Evolutionary conservation across 2,113 vertebrate species (phyloP).

Genomic region (Morone saxatilis): DNA sequence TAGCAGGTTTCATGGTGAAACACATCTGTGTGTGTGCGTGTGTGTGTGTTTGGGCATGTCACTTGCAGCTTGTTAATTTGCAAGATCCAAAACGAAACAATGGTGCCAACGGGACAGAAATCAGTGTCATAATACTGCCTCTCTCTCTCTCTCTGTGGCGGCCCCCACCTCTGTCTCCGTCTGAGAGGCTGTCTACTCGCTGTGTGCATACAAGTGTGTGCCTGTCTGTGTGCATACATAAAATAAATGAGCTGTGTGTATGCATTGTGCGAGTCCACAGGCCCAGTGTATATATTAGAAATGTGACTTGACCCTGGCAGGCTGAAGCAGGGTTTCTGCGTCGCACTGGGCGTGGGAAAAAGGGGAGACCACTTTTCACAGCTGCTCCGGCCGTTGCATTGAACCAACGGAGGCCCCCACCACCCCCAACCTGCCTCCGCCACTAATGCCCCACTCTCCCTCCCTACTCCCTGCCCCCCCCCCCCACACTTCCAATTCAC

Average conservation of each 20-base stretch:
- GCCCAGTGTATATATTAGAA: constrained; percentile 88
- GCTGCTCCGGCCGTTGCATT: constrained; percentile 90
- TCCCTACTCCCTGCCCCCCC: constrained; percentile 40
- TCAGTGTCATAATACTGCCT: constrained; percentile 79
- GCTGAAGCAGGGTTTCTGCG: constrained; percentile 84
- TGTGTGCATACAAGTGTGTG: constrained; percentile 65
- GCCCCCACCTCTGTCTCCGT: constrained; percentile 64
- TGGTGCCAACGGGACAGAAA: constrained; percentile 78
- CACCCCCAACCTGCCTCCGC: constrained; percentile 54
- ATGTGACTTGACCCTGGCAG: constrained; percentile 91
- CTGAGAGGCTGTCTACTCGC: constrained; percentile 70
- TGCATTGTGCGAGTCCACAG: constrained; percentile 86
- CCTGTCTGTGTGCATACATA: constrained; percentile 84
- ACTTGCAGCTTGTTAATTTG: constrained; percentile 75
- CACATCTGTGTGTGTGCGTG: constrained; percentile 13
- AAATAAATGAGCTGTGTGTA: constrained; percentile 86
- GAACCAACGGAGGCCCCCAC: constrained; percentile 87
- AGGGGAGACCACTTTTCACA: constrained; percentile 94
- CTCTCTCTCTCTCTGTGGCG: constrained; percentile 13
- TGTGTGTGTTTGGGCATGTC: constrained; percentile 34
- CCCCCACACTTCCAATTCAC: constrained; percentile 75
- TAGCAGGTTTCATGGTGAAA: neutral
- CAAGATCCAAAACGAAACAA: constrained; percentile 73
- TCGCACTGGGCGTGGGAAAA: constrained; percentile 93
- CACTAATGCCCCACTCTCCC: constrained; percentile 56